Evolutionary conservation across 2,888 invertebrate genomes (phyloP), one percentile per base, ranked within the genome.

Genomic region (Lamproptera curius): DNA sequence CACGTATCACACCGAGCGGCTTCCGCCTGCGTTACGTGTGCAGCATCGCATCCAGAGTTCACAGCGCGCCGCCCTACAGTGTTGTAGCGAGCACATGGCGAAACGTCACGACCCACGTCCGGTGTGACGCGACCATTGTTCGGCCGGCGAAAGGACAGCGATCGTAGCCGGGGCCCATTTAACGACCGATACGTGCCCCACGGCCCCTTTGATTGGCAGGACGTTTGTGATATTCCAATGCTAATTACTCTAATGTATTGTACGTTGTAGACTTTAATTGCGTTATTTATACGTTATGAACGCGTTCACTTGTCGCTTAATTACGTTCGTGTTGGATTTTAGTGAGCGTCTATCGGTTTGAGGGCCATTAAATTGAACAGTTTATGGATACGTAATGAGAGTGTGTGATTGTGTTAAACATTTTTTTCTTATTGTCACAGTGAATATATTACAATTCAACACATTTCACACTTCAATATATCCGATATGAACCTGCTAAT

Each of bases 11-110:
- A 70, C 76, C 82, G n/a, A n/a, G n/a, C n/a, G n/a, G 84, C 83
- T 85, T 85, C 86, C 85, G 82, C 68, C 76, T 73, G 42, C 16
- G 23, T 45, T 54, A 83, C 86, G 85, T 83, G 85, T 59, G 52
- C 46, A 3, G 84, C 70, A 78, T 85, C 48, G 52, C 14, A 51
- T 44, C 49, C 43, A 39, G 53, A 76, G 70, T 67, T 73, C 79
- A 82, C 59, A 79, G 64, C 63, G 58, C 54, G 68, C 81, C 82
- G 81, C 81, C 53, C 49, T 61, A 58, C 70, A 71, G 65, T 64
- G 59, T 65, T 69, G 62, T 70, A 77, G 3, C 73, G 67, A n/a
- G 74, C 61, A 61, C 65, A 70, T 73, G 62, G 62, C 63, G 65
- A 83, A 80, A 75, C 68, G 61, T 70, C 77, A 70, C 67, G 59